Percentiles rank a stretch among this genome's conserved stretches.
phyloP scores from a whole-genome alignment of 1,140 invertebrate species.

The Mizuhopecten yessoensis region DNA sequence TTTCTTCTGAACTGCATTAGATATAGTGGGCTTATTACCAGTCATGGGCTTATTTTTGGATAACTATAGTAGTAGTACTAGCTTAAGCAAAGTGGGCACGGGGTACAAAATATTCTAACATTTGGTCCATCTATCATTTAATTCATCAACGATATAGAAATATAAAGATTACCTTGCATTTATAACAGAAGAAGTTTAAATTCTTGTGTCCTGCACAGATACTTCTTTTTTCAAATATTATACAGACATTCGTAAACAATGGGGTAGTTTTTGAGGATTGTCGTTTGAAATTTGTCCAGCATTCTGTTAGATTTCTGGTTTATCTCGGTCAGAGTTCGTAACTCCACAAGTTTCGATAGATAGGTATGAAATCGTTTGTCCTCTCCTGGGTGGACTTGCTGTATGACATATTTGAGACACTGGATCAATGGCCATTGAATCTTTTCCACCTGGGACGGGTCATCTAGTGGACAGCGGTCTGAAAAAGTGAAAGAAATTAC shows the following conservation, averaged over 20 bases:
- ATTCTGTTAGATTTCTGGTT: conserved; percentile 63
- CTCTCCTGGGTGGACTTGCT: conserved; percentile 64
- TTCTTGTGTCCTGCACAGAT: neutral
- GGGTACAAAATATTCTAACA: too few relatives aligned
- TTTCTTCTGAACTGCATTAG: too few relatives aligned
- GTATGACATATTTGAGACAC: conserved; percentile 67
- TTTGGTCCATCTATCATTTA: too few relatives aligned
- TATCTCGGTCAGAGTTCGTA: conserved; percentile 68
- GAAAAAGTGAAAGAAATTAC: neutral
- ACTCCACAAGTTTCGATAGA: conserved; percentile 65
- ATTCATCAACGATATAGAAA: too few relatives aligned
- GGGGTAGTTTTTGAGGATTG: conserved; percentile 62
- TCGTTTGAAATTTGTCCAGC: conserved; percentile 61
- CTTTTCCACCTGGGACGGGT: conserved; percentile 65
- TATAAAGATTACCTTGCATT: too few relatives aligned
- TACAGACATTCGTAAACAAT: conserved; percentile 61
- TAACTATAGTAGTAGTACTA: too few relatives aligned
- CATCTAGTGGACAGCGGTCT: conserved; percentile 67
- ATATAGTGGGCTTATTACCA: too few relatives aligned
- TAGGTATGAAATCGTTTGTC: conserved; percentile 61
- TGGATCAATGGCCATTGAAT: conserved; percentile 72
- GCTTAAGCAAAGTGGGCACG: too few relatives aligned
- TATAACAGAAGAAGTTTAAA: too few relatives aligned
- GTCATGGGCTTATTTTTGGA: too few relatives aligned
- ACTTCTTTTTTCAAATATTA: too few relatives aligned